Conservation (phyloP, 2,113 vertebrate genomes). For the Xenopus borealis region DNA sequence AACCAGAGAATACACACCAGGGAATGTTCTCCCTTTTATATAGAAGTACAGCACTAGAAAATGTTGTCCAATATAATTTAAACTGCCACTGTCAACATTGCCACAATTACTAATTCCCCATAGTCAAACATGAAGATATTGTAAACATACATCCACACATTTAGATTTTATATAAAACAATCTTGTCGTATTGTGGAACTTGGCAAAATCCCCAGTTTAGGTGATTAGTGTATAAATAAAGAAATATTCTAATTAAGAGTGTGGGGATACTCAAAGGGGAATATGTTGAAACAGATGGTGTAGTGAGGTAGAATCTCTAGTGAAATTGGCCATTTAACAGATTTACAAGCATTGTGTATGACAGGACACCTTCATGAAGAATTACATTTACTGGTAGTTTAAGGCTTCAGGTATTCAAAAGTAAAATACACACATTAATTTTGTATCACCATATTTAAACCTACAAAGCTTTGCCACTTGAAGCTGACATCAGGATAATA, state of each 20-base stretch:
- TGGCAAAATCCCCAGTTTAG: constrained; percentile 59
- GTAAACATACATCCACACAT: neutral
- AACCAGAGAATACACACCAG: no score
- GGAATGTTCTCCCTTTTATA: no score
- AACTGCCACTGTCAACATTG: no score
- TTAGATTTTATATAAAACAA: constrained; percentile 46
- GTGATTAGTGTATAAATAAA: constrained; percentile 57
- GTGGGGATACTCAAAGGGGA: constrained; percentile 47
- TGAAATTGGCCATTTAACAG: constrained; percentile 9
- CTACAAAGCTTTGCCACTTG: no score
- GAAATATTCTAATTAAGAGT: constrained; percentile 59
- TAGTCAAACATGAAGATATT: neutral
- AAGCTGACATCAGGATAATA: no score
- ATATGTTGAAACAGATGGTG: constrained; percentile 41
- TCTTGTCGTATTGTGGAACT: constrained; percentile 55
- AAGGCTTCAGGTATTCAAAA: no score
- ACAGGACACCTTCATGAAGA: neutral
- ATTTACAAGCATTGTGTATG: neutral
- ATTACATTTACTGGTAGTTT: neutral
- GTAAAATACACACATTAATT: no score
- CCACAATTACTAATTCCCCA: no score
- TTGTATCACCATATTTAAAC: no score
- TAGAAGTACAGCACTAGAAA: no score
- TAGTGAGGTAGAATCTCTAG: constrained; percentile 38
- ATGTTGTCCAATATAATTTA: no score